Conservation (phyloP, 92 coral and sea anemone genomes). For the Desmophyllum pertusum region DNA sequence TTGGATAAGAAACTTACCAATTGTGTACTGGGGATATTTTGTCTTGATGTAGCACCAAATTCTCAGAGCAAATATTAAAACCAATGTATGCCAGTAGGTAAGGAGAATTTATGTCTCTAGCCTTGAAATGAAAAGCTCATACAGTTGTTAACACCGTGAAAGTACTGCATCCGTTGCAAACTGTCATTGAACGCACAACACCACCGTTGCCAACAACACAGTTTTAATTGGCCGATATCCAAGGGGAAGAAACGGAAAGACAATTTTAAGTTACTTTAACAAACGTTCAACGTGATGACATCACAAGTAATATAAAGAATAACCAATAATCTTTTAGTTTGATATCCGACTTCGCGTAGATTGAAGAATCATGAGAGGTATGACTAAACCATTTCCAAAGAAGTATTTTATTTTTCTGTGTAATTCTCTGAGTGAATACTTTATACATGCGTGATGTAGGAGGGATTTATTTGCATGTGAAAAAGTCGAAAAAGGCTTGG, state of each 20-base stretch:
- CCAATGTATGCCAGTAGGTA: not conserved
- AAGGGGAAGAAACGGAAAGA: not conserved
- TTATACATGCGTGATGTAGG: not conserved
- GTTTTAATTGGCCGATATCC: not conserved
- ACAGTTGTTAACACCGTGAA: not conserved
- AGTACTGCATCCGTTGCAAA: not conserved
- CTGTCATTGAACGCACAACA: not conserved
- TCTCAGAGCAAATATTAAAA: not conserved
- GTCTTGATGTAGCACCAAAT: not conserved
- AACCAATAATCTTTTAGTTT: not conserved
- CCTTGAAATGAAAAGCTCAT: not conserved
- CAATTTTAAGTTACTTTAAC: not conserved
- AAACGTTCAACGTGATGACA: not conserved
- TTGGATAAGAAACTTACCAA: not conserved
- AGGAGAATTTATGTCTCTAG: not conserved
- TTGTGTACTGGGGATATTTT: not conserved
- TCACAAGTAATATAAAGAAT: not conserved
- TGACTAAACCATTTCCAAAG: not conserved
- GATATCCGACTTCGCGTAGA: not conserved
- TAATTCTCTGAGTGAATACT: not conserved
- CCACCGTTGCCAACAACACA: not conserved
- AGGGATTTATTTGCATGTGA: slow-evolving; percentile 4
- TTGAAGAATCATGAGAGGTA: not conserved
- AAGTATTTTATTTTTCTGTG: not conserved
- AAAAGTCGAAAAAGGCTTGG: not conserved